Evolutionary conservation across 2,888 invertebrate species (phyloP).

Genomic region (Acanthosepion pharaonis): DNA sequence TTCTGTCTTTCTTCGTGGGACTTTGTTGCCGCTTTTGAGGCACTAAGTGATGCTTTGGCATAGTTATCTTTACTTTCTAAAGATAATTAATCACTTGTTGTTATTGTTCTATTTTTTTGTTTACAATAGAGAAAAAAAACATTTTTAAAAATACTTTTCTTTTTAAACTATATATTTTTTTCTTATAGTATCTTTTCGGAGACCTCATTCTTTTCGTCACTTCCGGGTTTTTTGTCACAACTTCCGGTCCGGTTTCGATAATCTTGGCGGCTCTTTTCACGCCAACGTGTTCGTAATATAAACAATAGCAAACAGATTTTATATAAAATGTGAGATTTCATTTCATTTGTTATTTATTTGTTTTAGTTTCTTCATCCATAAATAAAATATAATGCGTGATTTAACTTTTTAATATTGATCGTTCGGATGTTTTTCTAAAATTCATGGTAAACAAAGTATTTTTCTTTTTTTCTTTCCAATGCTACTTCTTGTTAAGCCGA

Average conservation of each 20-base stretch:
- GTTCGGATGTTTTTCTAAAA: slow-evolving; percentile 33
- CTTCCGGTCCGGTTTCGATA: slow-evolving; percentile 33
- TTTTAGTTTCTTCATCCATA: not conserved
- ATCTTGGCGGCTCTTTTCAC: slow-evolving; percentile 33
- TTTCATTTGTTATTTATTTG: not conserved
- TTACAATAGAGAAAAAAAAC: not conserved
- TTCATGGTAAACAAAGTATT: slow-evolving; percentile 21
- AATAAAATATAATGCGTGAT: not conserved
- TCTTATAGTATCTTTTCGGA: not conserved
- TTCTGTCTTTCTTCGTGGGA: slow-evolving; percentile 13
- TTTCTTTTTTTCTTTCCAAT: not conserved
- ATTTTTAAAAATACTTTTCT: not conserved
- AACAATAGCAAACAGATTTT: slow-evolving; percentile 9
- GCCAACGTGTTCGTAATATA: slow-evolving; percentile 33
- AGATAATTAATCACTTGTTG: not conserved
- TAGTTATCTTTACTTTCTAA: not conserved
- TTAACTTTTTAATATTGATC: not conserved
- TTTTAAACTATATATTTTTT: not conserved
- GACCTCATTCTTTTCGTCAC: slow-evolving; percentile 9
- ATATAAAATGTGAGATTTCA: slow-evolving; percentile 3
- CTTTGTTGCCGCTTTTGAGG: not conserved
- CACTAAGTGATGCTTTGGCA: not conserved
- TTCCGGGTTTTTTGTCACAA: not conserved
- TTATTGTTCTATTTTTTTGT: not conserved
- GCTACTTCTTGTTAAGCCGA: not conserved